phyloP scores from a whole-genome alignment of 2,797 vertebrate species.

The Sciaenops ocellatus region DNA sequence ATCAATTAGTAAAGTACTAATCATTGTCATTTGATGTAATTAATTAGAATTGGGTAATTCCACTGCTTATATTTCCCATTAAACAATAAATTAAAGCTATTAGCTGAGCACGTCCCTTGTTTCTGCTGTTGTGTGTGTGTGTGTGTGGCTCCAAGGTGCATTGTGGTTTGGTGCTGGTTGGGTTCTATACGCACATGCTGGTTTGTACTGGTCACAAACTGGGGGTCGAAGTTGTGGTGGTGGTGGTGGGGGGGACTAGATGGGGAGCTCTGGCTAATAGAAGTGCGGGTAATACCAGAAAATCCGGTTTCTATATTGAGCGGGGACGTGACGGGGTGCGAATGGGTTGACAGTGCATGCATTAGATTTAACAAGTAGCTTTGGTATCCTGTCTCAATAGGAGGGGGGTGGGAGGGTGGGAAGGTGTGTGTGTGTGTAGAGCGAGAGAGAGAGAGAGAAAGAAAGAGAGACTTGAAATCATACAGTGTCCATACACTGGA shows the following conservation, averaged over 20 bases:
- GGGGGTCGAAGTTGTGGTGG: constrained; percentile 56
- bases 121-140: constrained; percentile 12
- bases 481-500: constrained; percentile 54
- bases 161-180: constrained; percentile 25
- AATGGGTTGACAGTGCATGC: constrained; percentile 89
- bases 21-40: constrained; percentile 71
- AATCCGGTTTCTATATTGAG: constrained; percentile 91
- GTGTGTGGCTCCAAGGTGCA: constrained; percentile 11
- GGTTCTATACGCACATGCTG: constrained; percentile 36
- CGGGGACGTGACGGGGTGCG: constrained; percentile 90
- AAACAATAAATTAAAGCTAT: constrained; percentile 68
- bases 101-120: constrained; percentile 30
- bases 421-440: constrained; percentile 51
- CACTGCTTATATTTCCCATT: constrained; percentile 69
- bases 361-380: constrained; percentile 89
- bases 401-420: constrained; percentile 58
- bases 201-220: constrained; percentile 57
- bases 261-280: constrained; percentile 80
- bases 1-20: constrained; percentile 75
- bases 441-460: background rate
- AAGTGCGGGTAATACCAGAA: constrained; percentile 88
- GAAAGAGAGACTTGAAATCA: constrained; percentile 41
- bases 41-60: constrained; percentile 73
- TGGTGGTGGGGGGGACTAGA: constrained; percentile 27
- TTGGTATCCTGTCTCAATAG: constrained; percentile 86